Percentiles rank a stretch among this genome's conserved stretches.
Evolutionary conservation across 2,888 invertebrate genomes (phyloP).

Genomic region (Agriotes lineatus): DNA sequence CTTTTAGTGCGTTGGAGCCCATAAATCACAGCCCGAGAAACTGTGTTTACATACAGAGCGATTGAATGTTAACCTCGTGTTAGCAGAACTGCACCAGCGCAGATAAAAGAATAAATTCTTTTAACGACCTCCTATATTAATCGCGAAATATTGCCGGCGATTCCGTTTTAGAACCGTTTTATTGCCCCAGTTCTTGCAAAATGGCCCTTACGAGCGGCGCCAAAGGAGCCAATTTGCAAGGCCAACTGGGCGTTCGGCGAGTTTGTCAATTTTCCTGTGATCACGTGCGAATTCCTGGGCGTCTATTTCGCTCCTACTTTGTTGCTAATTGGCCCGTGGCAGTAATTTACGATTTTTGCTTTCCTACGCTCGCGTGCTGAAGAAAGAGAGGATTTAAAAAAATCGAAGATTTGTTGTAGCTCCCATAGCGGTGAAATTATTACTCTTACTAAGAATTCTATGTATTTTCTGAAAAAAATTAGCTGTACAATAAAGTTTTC

Average conservation of each 20-base stretch:
- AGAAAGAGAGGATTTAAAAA: too few relatives aligned
- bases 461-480: too few relatives aligned
- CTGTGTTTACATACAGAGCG: slow-evolving; percentile 16
- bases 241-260: background rate
- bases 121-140: slow-evolving; percentile 61
- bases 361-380: background rate
- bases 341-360: background rate
- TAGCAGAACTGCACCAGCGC: slow-evolving; percentile 60
- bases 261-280: slow-evolving; percentile 16
- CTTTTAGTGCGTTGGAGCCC: too few relatives aligned
- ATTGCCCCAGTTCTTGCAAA: slow-evolving; percentile 47
- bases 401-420: too few relatives aligned
- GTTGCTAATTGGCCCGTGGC: background rate
- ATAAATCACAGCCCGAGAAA: background rate
- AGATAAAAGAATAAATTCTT: slow-evolving; percentile 62
- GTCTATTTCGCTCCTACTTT: background rate
- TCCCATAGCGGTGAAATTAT: too few relatives aligned
- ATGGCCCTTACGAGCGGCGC: slow-evolving; percentile 49
- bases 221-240: slow-evolving; percentile 50
- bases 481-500: too few relatives aligned
- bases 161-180: slow-evolving; percentile 58
- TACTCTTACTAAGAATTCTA: too few relatives aligned
- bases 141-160: slow-evolving; percentile 60
- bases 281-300: slow-evolving; percentile 8
- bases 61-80: slow-evolving; percentile 53